A percentile compares a stretch with the other conserved stretches of the same genome.
Evolutionary conservation across 1,140 invertebrate genomes (phyloP).

Genomic region (Neoseiulus cucumeris): DNA sequence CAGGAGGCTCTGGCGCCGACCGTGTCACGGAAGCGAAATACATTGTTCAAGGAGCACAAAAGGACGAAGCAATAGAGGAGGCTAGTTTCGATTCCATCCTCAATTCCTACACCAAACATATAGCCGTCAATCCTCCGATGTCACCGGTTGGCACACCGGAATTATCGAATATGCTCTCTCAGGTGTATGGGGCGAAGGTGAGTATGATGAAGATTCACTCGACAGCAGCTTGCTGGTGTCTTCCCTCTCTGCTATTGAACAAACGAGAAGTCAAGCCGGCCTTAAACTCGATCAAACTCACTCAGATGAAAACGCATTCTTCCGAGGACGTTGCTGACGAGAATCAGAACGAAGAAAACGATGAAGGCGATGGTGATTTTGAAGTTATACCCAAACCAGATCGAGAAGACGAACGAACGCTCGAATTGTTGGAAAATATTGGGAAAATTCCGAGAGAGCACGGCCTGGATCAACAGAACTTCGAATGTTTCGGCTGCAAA

Average conservation of each 20-base stretch:
- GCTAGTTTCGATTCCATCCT: constrained; percentile 1
- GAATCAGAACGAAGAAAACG: not conserved
- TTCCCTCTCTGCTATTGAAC: not conserved
- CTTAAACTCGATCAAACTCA: not conserved
- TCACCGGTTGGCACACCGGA: not conserved
- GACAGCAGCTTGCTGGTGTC: not conserved
- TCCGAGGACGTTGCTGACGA: not conserved
- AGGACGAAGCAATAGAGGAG: not conserved
- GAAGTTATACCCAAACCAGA: constrained; percentile 20
- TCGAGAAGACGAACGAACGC: constrained; percentile 18
- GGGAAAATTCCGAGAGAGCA: constrained; percentile 49
- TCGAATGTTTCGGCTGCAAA: constrained; percentile 56
- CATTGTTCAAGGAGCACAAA: not conserved
- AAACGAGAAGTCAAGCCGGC: not conserved
- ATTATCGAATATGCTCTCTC: not conserved
- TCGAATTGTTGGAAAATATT: constrained; percentile 39
- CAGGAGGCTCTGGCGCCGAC: not conserved
- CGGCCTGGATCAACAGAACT: constrained; percentile 67
- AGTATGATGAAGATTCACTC: not conserved
- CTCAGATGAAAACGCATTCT: not conserved
- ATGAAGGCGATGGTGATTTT: constrained; percentile 17
- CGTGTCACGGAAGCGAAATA: not conserved
- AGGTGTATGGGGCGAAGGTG: not conserved
- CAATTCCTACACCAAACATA: not conserved
- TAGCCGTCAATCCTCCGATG: not conserved